Percentiles rank a stretch among this genome's conserved stretches.
phyloP scores from a whole-genome alignment of 2,888 invertebrate species.

The Tinea semifulvella region DNA sequence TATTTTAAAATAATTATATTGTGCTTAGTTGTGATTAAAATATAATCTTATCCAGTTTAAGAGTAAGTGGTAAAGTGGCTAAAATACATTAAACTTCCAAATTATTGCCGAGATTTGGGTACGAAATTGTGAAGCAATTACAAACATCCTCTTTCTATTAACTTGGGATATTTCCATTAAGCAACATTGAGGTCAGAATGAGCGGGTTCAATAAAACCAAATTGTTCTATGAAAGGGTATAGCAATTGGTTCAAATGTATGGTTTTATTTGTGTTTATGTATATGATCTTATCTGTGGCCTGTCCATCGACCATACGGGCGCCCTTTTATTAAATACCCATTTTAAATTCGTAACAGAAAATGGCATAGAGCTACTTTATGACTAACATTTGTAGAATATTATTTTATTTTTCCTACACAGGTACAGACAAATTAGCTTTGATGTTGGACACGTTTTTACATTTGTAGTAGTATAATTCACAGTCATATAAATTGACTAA shows the following conservation, averaged over 20 bases:
- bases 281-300: slow-evolving; percentile 57
- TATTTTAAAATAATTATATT: no score
- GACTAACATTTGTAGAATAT: no score
- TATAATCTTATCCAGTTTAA: no score
- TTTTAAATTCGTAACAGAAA: slow-evolving; percentile 29
- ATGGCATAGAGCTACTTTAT: slow-evolving; percentile 29
- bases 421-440: no score
- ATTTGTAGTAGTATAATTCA: no score
- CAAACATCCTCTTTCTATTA: not conserved
- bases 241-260: slow-evolving; percentile 34
- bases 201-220: slow-evolving; percentile 31
- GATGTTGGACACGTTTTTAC: no score
- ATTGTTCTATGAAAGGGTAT: slow-evolving; percentile 47
- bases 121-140: slow-evolving; percentile 5
- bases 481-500: no score
- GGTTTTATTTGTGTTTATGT: slow-evolving; percentile 49
- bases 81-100: not conserved
- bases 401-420: no score
- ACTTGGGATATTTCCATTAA: slow-evolving; percentile 5
- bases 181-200: slow-evolving; percentile 20
- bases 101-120: not conserved
- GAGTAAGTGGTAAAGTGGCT: not conserved
- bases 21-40: no score
- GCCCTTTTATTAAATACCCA: slow-evolving; percentile 52
- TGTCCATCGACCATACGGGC: slow-evolving; percentile 46